Evolutionary conservation across 2,888 invertebrate genomes (phyloP).

Genomic region (Drosophila leonis): DNA sequence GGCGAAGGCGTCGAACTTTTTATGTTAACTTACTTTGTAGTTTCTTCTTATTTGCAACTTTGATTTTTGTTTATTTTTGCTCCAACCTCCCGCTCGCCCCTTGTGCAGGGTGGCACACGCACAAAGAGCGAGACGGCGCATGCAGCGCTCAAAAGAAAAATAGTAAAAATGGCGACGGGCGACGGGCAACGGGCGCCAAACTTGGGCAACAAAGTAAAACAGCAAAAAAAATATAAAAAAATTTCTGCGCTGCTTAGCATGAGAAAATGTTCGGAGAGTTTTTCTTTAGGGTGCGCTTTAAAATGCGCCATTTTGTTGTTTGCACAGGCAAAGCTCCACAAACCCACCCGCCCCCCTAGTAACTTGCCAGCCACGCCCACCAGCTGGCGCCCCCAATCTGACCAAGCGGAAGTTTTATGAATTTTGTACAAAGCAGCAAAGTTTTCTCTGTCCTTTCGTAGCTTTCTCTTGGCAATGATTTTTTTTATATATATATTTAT

Average conservation of each 20-base stretch:
- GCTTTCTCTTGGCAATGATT: slow-evolving; percentile 18
- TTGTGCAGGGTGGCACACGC: slow-evolving; percentile 35
- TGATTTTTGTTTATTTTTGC: slow-evolving; percentile 85
- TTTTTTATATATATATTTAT: not conserved
- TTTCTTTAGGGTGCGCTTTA: slow-evolving; percentile 66
- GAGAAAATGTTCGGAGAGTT: slow-evolving; percentile 49
- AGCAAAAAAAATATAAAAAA: slow-evolving; percentile 29
- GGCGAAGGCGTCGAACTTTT: slow-evolving; percentile 79
- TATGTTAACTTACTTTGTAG: slow-evolving; percentile 82
- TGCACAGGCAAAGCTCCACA: slow-evolving; percentile 42
- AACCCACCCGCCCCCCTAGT: not conserved
- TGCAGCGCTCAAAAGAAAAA: slow-evolving; percentile 8
- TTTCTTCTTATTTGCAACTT: slow-evolving; percentile 84
- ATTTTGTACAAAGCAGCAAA: slow-evolving; percentile 76
- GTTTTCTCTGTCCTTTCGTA: slow-evolving; percentile 62
- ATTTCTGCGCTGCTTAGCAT: slow-evolving; percentile 58
- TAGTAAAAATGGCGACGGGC: slow-evolving; percentile 75
- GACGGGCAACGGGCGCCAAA: slow-evolving; percentile 68
- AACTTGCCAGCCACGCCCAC: slow-evolving; percentile 61
- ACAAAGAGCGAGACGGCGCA: slow-evolving; percentile 25
- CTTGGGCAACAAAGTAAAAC: slow-evolving; percentile 57
- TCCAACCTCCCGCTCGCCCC: slow-evolving; percentile 55
- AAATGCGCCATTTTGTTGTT: slow-evolving; percentile 82
- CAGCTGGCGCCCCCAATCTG: slow-evolving; percentile 48
- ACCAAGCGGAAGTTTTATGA: slow-evolving; percentile 81